Percentiles rank a stretch among this genome's conserved stretches.
These are phyloP conservation scores for Chondrilla cf. caribensis DNA, from an alignment of 37 sponge, comb jelly and placozoan genomes.

Conservation along the genomic window DNA sequence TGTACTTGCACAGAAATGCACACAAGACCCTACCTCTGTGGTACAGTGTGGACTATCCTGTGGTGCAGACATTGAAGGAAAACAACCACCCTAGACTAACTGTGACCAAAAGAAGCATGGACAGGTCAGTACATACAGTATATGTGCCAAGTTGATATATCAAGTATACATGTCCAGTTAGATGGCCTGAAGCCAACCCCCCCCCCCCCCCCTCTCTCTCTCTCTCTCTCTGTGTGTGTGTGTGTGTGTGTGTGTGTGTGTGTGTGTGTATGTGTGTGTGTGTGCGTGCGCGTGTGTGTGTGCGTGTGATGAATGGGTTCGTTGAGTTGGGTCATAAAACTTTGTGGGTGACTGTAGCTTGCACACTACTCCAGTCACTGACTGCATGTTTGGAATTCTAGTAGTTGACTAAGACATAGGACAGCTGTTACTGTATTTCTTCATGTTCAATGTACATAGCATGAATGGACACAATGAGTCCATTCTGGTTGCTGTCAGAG, in stretches of 20 bases:
- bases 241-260: slow-evolving; percentile 28
- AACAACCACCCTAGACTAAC: slow-evolving; percentile 34
- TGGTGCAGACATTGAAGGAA: slow-evolving; percentile 6
- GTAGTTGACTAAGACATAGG: no score
- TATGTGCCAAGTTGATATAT: no score
- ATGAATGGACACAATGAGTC: background rate
- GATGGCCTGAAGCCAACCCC: no score
- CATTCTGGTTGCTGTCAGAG: slow-evolving; percentile 8
- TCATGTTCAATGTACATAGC: no score
- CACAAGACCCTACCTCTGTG: slow-evolving; percentile 61
- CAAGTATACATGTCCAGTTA: no score
- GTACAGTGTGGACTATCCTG: slow-evolving; percentile 50
- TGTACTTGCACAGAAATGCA: slow-evolving; percentile 13
- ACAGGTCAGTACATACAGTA: no score
- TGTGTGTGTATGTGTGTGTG: slow-evolving; percentile 7
- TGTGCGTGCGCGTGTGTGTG: slow-evolving; percentile 6
- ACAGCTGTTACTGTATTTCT: no score
- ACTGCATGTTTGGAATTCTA: no score
- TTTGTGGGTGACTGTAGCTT: background rate
- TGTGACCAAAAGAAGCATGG: background rate
- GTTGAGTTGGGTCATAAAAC: no score
- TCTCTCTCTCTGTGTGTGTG: slow-evolving; percentile 5
- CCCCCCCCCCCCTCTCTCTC: no score
- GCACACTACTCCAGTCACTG: no score
- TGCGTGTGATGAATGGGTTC: background rate